These are phyloP conservation scores for Agelaius phoeniceus DNA, from an alignment of 2,113 vertebrate genomes.

Conservation along the genomic window DNA sequence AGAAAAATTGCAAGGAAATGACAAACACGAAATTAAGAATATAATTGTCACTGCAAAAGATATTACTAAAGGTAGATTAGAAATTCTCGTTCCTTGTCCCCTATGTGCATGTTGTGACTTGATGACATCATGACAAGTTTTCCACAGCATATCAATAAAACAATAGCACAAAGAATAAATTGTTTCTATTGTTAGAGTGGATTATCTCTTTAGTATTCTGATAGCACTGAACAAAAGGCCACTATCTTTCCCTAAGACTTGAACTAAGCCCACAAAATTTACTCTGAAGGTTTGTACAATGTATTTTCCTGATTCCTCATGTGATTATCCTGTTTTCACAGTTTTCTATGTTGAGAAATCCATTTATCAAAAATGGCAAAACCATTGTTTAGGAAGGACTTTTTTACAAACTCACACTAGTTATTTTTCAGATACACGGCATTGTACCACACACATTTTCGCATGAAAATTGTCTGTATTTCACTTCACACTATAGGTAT, in stretches of 20 bases:
- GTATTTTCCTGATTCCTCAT: background rate
- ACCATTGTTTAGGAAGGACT: background rate
- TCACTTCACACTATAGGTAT: background rate
- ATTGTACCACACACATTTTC: background rate
- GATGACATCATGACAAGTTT: background rate
- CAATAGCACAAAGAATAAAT: background rate
- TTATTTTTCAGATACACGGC: background rate
- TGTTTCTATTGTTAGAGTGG: background rate
- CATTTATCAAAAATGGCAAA: background rate
- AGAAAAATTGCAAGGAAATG: background rate
- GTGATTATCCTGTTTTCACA: background rate
- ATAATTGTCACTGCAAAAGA: background rate
- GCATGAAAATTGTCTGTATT: background rate
- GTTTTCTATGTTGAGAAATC: background rate
- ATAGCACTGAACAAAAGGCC: background rate
- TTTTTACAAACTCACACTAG: background rate
- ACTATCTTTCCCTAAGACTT: background rate
- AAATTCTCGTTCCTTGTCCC: background rate
- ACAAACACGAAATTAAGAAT: background rate
- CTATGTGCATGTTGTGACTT: background rate
- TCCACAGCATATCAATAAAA: background rate
- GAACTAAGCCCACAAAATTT: background rate
- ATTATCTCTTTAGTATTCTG: background rate
- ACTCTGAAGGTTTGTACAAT: background rate
- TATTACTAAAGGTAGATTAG: background rate